Percentiles rank a stretch among this genome's conserved stretches.
phyloP scores from a whole-genome alignment of 2,113 vertebrate species.

The Clarias gariepinus region DNA sequence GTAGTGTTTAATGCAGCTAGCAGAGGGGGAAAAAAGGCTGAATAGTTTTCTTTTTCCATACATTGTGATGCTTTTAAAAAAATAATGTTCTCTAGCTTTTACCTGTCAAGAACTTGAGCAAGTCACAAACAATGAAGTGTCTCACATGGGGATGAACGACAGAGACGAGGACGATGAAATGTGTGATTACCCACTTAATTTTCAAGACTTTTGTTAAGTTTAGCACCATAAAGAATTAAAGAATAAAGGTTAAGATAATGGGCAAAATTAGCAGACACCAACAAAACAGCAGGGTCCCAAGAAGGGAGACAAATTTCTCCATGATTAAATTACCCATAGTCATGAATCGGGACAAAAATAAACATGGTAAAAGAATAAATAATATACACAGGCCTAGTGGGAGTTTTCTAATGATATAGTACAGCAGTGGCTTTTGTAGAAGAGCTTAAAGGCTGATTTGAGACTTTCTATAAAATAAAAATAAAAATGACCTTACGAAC shows the following conservation, averaged over 20 bases:
- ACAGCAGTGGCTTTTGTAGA: slow-evolving; percentile 34
- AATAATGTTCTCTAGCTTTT: not conserved
- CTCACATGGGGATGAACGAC: slow-evolving; percentile 13
- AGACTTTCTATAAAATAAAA: not conserved
- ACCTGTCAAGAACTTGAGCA: slow-evolving; percentile 31
- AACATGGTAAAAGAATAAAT: slow-evolving; percentile 25
- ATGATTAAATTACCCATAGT: slow-evolving; percentile 13
- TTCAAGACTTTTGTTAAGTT: slow-evolving; percentile 24
- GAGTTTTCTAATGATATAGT: not conserved
- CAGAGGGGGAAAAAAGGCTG: not conserved
- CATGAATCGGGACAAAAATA: slow-evolving; percentile 1
- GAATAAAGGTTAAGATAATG: slow-evolving; percentile 3
- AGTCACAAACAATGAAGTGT: slow-evolving; percentile 7
- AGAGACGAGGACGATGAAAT: slow-evolving; percentile 21
- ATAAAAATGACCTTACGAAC: not conserved
- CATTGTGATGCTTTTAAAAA: slow-evolving; percentile 30
- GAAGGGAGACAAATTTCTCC: slow-evolving; percentile 29
- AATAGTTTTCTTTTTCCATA: not conserved
- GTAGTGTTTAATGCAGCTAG: slow-evolving; percentile 41
- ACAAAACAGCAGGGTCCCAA: slow-evolving; percentile 30
- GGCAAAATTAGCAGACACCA: not conserved
- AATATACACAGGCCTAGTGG: slow-evolving; percentile 3
- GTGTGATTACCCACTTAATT: not conserved
- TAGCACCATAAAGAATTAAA: slow-evolving; percentile 45
- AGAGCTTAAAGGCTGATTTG: slow-evolving; percentile 31